These are phyloP conservation scores for Lepidochitona cinerea DNA, from an alignment of 2,888 invertebrate genomes.

Conservation along the genomic window DNA sequence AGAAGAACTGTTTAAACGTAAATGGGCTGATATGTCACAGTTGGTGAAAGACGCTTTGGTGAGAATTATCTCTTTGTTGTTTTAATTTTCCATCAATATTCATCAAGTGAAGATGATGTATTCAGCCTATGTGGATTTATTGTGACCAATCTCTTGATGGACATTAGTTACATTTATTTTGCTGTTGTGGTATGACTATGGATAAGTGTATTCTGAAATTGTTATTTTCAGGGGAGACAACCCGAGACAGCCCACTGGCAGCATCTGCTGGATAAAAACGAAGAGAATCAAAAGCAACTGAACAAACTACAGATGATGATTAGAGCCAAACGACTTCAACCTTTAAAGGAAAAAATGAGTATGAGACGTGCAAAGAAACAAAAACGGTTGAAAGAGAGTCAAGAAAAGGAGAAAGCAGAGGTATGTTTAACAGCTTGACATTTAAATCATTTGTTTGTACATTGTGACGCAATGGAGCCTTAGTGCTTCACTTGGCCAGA, in stretches of 20 bases:
- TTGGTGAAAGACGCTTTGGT: conserved; percentile 58
- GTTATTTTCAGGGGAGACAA: conserved; percentile 40
- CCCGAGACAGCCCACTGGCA: conserved; percentile 20
- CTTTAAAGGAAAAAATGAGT: conserved; percentile 51
- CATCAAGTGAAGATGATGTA: not conserved
- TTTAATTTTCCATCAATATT: not conserved
- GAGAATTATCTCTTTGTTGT: conserved; percentile 10
- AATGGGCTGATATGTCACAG: conserved; percentile 48
- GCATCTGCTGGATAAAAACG: conserved; percentile 48
- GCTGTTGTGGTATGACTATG: too few relatives aligned
- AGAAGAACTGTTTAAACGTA: conserved; percentile 44
- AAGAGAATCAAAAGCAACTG: conserved; percentile 43
- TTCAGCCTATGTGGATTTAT: not conserved
- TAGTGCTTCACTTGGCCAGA: too few relatives aligned
- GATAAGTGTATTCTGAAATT: not conserved
- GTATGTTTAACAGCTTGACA: conserved; percentile 28
- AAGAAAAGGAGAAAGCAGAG: conserved; percentile 59
- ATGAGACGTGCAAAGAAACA: conserved; percentile 45
- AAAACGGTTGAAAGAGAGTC: conserved; percentile 50
- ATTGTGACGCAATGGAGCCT: too few relatives aligned
- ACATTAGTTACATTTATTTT: not conserved
- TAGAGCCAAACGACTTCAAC: conserved; percentile 47
- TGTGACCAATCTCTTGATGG: not conserved
- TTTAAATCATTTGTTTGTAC: not conserved
- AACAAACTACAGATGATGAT: conserved; percentile 38